Base-by-base conservation (phyloP, 2,113 vertebrate species). In the Cyprinus carpio region DNA sequence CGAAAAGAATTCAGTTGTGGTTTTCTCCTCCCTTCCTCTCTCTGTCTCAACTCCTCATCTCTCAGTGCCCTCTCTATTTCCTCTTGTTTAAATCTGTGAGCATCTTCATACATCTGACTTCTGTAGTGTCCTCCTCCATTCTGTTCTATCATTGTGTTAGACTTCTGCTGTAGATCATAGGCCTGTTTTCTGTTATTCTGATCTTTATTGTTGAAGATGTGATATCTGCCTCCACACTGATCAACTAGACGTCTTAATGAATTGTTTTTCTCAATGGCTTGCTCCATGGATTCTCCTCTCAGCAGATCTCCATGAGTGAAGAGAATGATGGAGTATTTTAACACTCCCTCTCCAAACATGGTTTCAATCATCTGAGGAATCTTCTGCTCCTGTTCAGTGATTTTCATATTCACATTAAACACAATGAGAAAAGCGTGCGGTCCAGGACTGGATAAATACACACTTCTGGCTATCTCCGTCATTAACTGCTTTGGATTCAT, bases 391-490 rank as follows among this genome's bases (percentile, higher is more conserved):
- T 79, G 77, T 13, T 77, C 9, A 62, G 81, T 87, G 77, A 84
- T 84, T 16, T 84, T 87, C 11, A 34, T 16, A 51, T 62, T 82
- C 6, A 88, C 7, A 3, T 31, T 37, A 4, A 75, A 43, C 10
- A 87, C 67, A 34, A 85, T 54, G 23, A 89, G 82, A 46, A 88
- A 89, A 40, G 65, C 85, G n/a, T 89, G 87, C 11, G 89, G 87
- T 54, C 87, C 87, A 62, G 51, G 51, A 54, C 51, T 54, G 51
- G 51, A 18, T 54, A 54, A 18, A 54, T 54, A 54, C 15, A 54
- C 15, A 6, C 51, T 54, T 2, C 15, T 54, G 15, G 16, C 16
- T 6, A 54, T 54, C 51, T 54, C 51, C 54, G 0, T 9, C 20
- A 23, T 29, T 46, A 82, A 9, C 3, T 62, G 5, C 1, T 85